Base-by-base conservation (phyloP, 2,888 invertebrate species). In the Spialia ferax region DNA sequence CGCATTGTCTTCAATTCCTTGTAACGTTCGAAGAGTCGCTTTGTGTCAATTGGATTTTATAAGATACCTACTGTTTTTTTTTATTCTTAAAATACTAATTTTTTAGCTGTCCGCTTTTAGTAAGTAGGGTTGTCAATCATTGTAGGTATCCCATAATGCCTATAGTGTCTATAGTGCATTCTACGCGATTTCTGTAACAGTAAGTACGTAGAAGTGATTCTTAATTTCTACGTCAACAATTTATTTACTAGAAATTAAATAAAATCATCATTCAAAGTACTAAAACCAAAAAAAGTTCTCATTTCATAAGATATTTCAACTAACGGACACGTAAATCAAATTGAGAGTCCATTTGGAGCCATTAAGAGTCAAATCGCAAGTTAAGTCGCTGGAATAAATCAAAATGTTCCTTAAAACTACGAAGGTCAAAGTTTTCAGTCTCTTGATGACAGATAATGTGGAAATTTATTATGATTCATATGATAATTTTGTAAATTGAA, bases 361-460 rank as follows among this genome's bases (percentile, higher is more conserved):
- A 63, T 56, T 63, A 63, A 32, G 42, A 20, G 22, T 56, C 63
- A 32, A 56, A 63, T 63, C 55, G 42, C 42, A 42, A 42, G 42
- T 42, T 42, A 42, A 42, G 15, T 42, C 42, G 5, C n/a, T 42
- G 42, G 42, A 42, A 42, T 42, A 15, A 42, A 42, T 42, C 42
- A 42, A 42, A 42, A 42, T 42, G 15, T 15, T 42, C 7, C 15
- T 15, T n/a, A 15, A 42, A 42, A 42, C 7, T 42, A 42, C n/a
- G 42, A 15, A 35, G 42, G 42, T 4, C 15, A n/a, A 42, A n/a
- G 15, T 15, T 42, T 42, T 42, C 42, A 15, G n/a, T 42, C 42
- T 13, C 13, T n/a, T 38, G 35, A 11, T 32, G 32, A 32, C 11
- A 32, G 32, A 32, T 32, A 32, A 32, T 32, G 32, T 32, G 8